phyloP scores from a whole-genome alignment of 2,113 vertebrate genomes.

The Indicator indicator region DNA sequence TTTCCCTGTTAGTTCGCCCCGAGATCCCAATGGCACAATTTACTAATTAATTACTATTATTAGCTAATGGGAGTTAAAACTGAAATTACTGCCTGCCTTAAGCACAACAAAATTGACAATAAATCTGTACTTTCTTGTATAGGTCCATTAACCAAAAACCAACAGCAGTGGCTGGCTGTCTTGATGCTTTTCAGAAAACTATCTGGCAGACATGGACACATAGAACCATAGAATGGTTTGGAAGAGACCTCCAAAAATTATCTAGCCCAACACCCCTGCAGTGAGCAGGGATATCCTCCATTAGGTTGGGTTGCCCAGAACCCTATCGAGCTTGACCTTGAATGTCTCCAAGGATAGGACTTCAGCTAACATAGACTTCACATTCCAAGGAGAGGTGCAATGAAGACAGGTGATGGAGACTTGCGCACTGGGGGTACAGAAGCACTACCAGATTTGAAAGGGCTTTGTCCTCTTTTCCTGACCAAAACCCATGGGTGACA shows the following conservation, averaged over 20 bases:
- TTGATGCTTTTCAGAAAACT: neutral
- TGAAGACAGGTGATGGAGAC: neutral
- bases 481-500: rapidly evolving
- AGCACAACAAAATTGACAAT: constrained; percentile 75
- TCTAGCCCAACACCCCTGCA: too few relatives aligned
- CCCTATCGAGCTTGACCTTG: too few relatives aligned
- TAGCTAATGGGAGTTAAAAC: constrained; percentile 78
- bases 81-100: constrained; percentile 79
- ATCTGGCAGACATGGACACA: neutral
- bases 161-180: neutral
- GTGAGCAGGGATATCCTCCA: too few relatives aligned
- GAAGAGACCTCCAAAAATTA: too few relatives aligned
- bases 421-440: neutral
- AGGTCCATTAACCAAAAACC: constrained; percentile 13
- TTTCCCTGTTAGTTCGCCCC: constrained; percentile 76
- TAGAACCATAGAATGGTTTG: neutral
- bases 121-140: constrained; percentile 52
- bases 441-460: neutral
- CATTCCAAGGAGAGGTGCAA: neutral
- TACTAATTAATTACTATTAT: constrained; percentile 85
- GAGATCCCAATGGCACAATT: constrained; percentile 73
- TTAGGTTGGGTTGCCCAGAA: too few relatives aligned
- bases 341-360: too few relatives aligned
- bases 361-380: neutral
- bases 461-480: neutral